Base-by-base conservation (phyloP, 2,888 invertebrate species). In the Sinotaia quadrata region DNA sequence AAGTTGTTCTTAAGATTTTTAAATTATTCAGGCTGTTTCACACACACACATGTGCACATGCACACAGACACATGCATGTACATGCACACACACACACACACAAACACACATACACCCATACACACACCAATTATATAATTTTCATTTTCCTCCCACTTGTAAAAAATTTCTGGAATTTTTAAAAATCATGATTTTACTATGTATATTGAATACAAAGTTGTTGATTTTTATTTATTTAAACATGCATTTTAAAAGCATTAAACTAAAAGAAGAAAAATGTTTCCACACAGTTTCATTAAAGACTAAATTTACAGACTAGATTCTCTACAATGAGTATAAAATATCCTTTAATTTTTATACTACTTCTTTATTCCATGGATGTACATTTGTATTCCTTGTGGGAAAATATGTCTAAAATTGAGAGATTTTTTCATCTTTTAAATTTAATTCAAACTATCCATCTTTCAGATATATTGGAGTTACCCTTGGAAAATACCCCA, bases 401-500 rank as follows among this genome's bases (percentile, higher is more conserved):
- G n/a, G n/a, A n/a, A n/a, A n/a, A n/a, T n/a, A n/a, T n/a, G n/a
- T n/a, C n/a, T n/a, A n/a, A n/a, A n/a, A n/a, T n/a, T n/a, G n/a
- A n/a, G n/a, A n/a, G n/a, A n/a, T n/a, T n/a, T n/a, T n/a, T n/a
- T n/a, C n/a, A n/a, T n/a, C n/a, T n/a, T n/a, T n/a, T n/a, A 15
- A 41, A 15, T 41, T 41, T 41, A 41, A 41, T 41, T 41, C 15
- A 12, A n/a, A 51, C 24, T 56, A 10, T 12, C 49, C 15, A 65
- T 37, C 56, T 81, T 82, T 69, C 78, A 87, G 86, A 62, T 87
- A 87, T 79, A 73, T 84, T 51, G 74, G 75, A 49, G 85, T 87
- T 1, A 85, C 87, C n/a, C 74, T 88, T 41, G 84, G 84, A 51
- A 79, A 82, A 76, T 87, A 87, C 72, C 85, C 85, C 24, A 78